Evolutionary conservation across 2,113 vertebrate species (phyloP).

Genomic region (Stegostoma tigrinum): DNA sequence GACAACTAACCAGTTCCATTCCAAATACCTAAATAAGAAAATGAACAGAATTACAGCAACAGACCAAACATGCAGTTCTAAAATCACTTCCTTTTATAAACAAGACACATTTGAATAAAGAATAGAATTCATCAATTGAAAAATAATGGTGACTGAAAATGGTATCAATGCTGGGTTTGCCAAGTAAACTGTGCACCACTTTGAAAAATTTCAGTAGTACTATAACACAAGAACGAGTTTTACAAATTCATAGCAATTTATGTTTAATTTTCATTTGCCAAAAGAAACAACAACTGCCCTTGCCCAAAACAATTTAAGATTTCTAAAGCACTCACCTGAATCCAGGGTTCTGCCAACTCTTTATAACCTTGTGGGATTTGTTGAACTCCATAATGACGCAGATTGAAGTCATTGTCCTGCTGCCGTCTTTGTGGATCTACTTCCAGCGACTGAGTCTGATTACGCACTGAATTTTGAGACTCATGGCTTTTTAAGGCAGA

Average conservation of each 20-base stretch:
- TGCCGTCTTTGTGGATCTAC: conserved; percentile 55
- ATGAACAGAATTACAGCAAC: not conserved
- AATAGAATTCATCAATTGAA: not conserved
- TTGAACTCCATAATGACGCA: conserved; percentile 73
- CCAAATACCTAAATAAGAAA: conserved; percentile 66
- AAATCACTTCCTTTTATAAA: not conserved
- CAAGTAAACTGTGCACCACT: not conserved
- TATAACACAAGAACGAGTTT: not conserved
- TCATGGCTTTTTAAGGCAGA: conserved; percentile 59
- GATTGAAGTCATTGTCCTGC: conserved; percentile 65
- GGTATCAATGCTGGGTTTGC: not conserved
- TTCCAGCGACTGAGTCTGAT: conserved; percentile 48
- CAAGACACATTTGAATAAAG: not conserved
- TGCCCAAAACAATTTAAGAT: not conserved
- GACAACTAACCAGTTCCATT: conserved; percentile 79
- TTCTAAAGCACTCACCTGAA: conserved; percentile 58
- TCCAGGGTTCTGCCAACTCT: conserved; percentile 78
- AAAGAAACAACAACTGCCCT: conserved; percentile 14
- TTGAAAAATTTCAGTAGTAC: not conserved
- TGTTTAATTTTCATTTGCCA: no score
- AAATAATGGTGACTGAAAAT: not conserved
- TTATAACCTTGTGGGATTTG: conserved; percentile 73
- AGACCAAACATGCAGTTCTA: not conserved
- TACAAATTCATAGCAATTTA: not conserved
- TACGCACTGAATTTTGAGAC: conserved; percentile 62